Evolutionary conservation across 1,140 invertebrate genomes (phyloP).

Genomic region (Lepidurus couesii): DNA sequence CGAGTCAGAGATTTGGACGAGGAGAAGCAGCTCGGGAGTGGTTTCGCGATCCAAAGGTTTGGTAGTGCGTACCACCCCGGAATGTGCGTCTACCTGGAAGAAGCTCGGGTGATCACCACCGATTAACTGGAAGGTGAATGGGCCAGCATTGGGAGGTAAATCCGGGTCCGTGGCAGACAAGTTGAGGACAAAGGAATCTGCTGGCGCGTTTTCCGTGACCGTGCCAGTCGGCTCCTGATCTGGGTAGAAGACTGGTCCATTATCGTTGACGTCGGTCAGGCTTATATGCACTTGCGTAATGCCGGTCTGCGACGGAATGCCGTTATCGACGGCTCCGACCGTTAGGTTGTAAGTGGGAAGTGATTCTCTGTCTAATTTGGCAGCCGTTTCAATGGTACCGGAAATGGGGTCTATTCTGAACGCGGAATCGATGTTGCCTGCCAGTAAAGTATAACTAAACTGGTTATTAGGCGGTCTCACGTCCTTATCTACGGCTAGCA

Average conservation of each 20-base stretch:
- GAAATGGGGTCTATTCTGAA: slow-evolving; percentile 84
- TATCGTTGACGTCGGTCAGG: slow-evolving; percentile 85
- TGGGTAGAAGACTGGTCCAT: slow-evolving; percentile 75
- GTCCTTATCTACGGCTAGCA: slow-evolving; percentile 85
- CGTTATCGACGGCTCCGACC: slow-evolving; percentile 85
- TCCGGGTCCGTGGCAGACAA: slow-evolving; percentile 81
- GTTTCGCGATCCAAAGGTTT: slow-evolving; percentile 73
- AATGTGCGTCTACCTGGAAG: slow-evolving; percentile 69
- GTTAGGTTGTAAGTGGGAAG: slow-evolving; percentile 67
- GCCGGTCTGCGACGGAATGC: slow-evolving; percentile 78
- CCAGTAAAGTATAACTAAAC: slow-evolving; percentile 83
- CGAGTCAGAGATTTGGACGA: slow-evolving; percentile 81
- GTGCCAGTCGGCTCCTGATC: slow-evolving; percentile 61
- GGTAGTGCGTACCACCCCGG: slow-evolving; percentile 71
- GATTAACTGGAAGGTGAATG: slow-evolving; percentile 74
- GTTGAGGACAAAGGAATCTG: slow-evolving; percentile 74
- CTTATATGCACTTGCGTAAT: slow-evolving; percentile 70
- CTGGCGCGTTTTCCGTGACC: slow-evolving; percentile 80
- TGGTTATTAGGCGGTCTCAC: slow-evolving; percentile 83
- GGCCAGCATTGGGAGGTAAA: slow-evolving; percentile 82
- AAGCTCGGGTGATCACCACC: slow-evolving; percentile 69
- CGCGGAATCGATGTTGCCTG: slow-evolving; percentile 69
- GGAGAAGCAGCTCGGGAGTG: slow-evolving; percentile 63
- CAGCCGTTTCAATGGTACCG: slow-evolving; percentile 71
- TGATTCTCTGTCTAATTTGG: slow-evolving; percentile 73